phyloP scores from a whole-genome alignment of 2,888 invertebrate genomes.

The Philaethria dido region DNA sequence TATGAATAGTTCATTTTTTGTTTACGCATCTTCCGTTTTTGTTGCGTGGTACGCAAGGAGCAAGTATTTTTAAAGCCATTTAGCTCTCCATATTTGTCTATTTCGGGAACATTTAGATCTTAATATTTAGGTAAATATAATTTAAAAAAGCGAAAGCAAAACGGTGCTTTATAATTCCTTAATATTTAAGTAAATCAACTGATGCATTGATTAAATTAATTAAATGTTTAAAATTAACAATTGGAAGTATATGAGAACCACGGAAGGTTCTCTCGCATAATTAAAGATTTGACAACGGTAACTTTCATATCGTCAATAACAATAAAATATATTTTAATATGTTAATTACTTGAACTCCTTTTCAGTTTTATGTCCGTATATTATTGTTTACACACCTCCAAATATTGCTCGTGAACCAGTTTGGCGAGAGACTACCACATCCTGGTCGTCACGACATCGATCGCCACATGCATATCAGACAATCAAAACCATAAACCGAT shows the following conservation, averaged over 20 bases:
- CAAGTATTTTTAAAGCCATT: neutral
- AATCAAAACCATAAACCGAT: conserved; percentile 33
- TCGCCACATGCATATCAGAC: conserved; percentile 19
- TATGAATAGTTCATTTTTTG: neutral
- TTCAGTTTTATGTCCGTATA: neutral
- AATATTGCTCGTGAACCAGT: conserved; percentile 25
- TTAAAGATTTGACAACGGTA: conserved; percentile 13
- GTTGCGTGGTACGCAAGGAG: neutral
- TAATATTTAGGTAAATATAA: no score
- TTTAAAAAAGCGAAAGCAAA: no score
- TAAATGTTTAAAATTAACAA: neutral
- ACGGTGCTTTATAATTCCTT: no score
- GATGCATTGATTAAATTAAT: neutral
- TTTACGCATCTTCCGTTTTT: neutral
- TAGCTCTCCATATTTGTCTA: neutral
- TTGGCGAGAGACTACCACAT: conserved; percentile 30
- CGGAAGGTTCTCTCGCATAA: neutral
- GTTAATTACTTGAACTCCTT: conserved; percentile 12
- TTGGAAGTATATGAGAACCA: neutral
- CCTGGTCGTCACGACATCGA: conserved; percentile 24
- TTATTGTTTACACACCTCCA: conserved; percentile 2
- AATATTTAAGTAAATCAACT: no score
- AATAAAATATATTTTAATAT: conserved; percentile 15
- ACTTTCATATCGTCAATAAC: conserved; percentile 13
- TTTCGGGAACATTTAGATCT: neutral